phyloP scores from a whole-genome alignment of 2,113 vertebrate species.

The Scalopus aquaticus region DNA sequence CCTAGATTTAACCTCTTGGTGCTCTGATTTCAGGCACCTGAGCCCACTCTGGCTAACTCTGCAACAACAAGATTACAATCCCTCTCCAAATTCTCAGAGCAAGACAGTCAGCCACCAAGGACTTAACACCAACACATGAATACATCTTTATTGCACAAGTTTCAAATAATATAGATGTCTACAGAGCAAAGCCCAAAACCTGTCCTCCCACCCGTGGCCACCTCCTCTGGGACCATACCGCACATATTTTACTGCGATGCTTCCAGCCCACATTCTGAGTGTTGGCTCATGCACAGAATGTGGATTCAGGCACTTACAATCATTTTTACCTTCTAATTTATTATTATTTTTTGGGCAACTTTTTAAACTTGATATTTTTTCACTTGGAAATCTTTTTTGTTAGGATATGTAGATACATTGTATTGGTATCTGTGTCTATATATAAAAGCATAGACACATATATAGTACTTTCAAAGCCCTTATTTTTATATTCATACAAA shows the following conservation, averaged over 20 bases:
- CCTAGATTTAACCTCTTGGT: background rate
- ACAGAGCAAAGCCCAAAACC: background rate
- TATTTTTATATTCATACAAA: background rate
- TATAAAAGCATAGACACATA: background rate
- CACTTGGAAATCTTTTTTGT: background rate
- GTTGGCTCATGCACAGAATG: no score
- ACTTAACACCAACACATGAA: background rate
- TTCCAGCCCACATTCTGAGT: background rate
- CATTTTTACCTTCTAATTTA: background rate
- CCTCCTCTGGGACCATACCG: background rate
- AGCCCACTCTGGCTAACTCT: background rate
- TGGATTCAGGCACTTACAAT: background rate
- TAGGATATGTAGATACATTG: background rate
- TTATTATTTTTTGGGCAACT: background rate
- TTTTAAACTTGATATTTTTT: background rate
- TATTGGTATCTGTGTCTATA: background rate
- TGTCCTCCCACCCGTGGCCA: fast-evolving
- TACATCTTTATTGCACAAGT: background rate
- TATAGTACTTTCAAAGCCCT: background rate
- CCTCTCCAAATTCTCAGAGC: background rate
- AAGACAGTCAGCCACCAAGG: background rate
- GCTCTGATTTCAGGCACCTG: background rate
- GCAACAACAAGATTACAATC: no score
- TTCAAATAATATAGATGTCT: background rate
- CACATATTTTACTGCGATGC: background rate